These are phyloP conservation scores for Caenorhabditis macrosperma DNA, from an alignment of 2,888 invertebrate species.

Conservation along the genomic window DNA sequence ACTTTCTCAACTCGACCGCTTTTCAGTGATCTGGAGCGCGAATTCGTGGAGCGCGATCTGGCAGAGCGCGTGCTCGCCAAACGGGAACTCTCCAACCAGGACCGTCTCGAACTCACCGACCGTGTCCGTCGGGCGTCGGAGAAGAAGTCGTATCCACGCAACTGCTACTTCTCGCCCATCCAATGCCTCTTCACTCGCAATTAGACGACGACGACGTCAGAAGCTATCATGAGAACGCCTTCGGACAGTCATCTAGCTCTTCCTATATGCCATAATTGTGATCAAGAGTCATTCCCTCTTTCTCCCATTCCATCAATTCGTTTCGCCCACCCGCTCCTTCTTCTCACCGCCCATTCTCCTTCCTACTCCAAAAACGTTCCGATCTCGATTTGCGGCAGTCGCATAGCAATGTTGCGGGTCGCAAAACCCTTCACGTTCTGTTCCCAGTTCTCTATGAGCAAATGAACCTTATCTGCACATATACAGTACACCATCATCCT, in stretches of 20 bases:
- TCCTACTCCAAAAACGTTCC: constrained; percentile 20
- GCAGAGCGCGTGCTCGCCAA: constrained; percentile 60
- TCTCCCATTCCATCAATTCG: constrained; percentile 13
- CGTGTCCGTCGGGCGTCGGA: constrained; percentile 72
- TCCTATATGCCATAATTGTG: constrained; percentile 58
- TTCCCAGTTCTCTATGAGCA: constrained; percentile 29
- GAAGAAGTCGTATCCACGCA: constrained; percentile 75
- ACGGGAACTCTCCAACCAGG: constrained; percentile 35
- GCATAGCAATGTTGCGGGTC: constrained; percentile 60
- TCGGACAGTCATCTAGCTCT: constrained; percentile 2
- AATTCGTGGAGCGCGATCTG: constrained; percentile 66
- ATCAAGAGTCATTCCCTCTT: constrained; percentile 46
- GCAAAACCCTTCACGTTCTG: constrained; percentile 40
- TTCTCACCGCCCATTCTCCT: neutral
- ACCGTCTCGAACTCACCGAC: constrained; percentile 38
- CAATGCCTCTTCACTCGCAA: constrained; percentile 73
- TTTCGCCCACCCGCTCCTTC: constrained; percentile 8
- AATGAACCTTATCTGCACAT: constrained; percentile 62
- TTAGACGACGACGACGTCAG: constrained; percentile 4
- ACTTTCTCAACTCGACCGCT: neutral
- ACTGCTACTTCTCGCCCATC: constrained; percentile 77
- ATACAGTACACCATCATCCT: constrained; percentile 38
- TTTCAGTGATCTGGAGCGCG: constrained; percentile 70
- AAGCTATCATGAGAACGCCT: neutral
- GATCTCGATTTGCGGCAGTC: constrained; percentile 59